Base-by-base conservation (phyloP, 2,113 vertebrate species). In the Bagarius yarrelli region DNA sequence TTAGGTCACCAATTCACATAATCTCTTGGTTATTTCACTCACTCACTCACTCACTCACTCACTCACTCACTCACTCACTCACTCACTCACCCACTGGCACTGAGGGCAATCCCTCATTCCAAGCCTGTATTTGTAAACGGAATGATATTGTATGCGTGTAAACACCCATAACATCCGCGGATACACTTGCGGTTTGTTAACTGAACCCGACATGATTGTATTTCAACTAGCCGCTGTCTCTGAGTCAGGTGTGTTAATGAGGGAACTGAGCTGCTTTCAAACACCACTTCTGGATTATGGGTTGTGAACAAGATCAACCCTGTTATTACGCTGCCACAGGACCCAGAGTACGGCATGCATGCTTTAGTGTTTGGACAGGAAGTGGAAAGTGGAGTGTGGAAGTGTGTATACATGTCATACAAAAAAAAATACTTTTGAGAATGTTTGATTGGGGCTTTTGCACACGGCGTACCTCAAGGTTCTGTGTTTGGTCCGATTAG, bases 191-290 rank as follows among this genome's bases (percentile, higher is more conserved):
- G 9, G 57, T 25, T 71, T 71, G 27, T 71, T 13, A 80, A 27
- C 30, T 1, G 16, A 66, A 59, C 25, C 19, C 34, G 57, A 59
- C 34, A 16, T 47, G 32, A 71, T 44, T 23, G 27, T 40, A 18
- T 56, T 71, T 71, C 18, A 60, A 59, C 56, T 44, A 25, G 52
- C 4, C 1, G 1, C 4, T 1, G 44, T 52, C 19, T 32, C 47
- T 16, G 60, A 78, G 59, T 27, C 76, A 66, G 76, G 76, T 66
- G 76, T 78, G 61, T 66, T 36, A 50, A 66, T 55, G 60, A 36
- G 15, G 61, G 47, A 34, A 34, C 60, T 16, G 27, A 2, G 25
- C 16, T 13, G 36, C 23, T 27, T 61, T 78, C 21, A 23, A 53
- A 53, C 76, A 19, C 4, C 25, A 52, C n/a, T 25, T 3, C 75